Conservation (phyloP, 2,888 invertebrate genomes). For the Cephonodes hylas region DNA sequence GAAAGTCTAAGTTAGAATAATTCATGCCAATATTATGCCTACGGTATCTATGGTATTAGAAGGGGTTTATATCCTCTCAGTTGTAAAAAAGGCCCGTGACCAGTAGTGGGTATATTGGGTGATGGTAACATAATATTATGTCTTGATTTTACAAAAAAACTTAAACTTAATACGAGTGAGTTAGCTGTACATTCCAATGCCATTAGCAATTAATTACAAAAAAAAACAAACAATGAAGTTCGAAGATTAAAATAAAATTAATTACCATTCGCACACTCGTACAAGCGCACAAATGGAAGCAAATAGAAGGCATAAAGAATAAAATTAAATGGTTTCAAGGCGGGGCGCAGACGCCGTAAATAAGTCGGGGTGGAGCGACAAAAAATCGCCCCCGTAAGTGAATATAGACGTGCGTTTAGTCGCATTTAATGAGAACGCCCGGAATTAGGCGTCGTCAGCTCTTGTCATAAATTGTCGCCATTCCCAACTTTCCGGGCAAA, state of each 20-base stretch:
- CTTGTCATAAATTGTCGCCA: slow-evolving; percentile 75
- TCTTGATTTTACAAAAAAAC: too few relatives aligned
- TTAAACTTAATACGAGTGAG: background rate
- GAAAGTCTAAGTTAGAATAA: too few relatives aligned
- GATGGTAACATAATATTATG: too few relatives aligned
- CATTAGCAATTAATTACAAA: background rate
- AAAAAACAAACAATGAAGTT: background rate
- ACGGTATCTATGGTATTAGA: too few relatives aligned
- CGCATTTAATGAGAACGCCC: slow-evolving; percentile 69
- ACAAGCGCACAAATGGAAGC: slow-evolving; percentile 16
- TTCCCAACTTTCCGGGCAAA: slow-evolving; percentile 37
- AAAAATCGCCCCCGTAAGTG: slow-evolving; percentile 64
- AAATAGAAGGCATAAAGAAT: background rate
- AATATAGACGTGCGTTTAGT: slow-evolving; percentile 66
- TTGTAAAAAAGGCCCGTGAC: too few relatives aligned
- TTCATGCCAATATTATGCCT: too few relatives aligned
- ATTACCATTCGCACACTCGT: background rate
- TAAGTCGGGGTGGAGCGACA: slow-evolving; percentile 21
- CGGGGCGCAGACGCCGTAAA: slow-evolving; percentile 31
- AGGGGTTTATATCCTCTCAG: too few relatives aligned
- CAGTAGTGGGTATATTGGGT: too few relatives aligned
- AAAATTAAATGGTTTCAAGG: slow-evolving; percentile 7
- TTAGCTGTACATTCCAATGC: background rate
- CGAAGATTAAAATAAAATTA: slow-evolving; percentile 2
- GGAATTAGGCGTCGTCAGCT: slow-evolving; percentile 70